Evolutionary conservation across 2,888 invertebrate genomes (phyloP), one percentile per base, ranked within the genome.

Genomic region (Eilema griseolum): DNA sequence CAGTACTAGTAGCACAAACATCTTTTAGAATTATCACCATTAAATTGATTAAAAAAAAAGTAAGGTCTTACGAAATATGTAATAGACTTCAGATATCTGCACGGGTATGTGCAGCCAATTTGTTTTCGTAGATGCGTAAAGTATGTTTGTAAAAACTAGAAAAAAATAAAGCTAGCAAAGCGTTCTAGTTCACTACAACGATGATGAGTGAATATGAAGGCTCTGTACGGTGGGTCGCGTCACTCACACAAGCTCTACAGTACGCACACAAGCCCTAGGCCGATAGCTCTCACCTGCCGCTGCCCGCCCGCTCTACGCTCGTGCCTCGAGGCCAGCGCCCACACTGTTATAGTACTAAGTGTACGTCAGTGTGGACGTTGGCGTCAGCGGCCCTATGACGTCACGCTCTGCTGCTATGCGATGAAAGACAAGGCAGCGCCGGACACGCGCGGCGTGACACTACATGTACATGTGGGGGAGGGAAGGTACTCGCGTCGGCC

Each of bases 341-440:
- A 11, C 31, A 61, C 3, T 10, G 1, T 33, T 33, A 33, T 10
- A 7, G 33, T 33, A 7, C 1, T 5, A 28, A 28, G n/a, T n/a
- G n/a, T 28, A 28, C 5, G 28, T 5, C 28, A 5, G 28, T 28
- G 28, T 28, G 28, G 28, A 5, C 33, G 33, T 10, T 33, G 33
- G 1, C 33, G 10, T 7, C 33, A 1, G 28, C 28, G 37, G 12
- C 37, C 41, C n/a, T n/a, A n/a, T 24, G 57, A 11, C 57, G 24
- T 20, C 56, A 20, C 56, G n/a, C 56, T 8, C 66, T 41, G 16
- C 46, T 12, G 41, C 26, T 26, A 11, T 76, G 82, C 79, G 81
- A 85, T 87, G 88, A 85, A 87, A 87, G 90, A 89, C 90, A 87
- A 88, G 88, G 87, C 89, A 82, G 81, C 84, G 87, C 83, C 71